A percentile compares a stretch with the other conserved stretches of the same genome.
phyloP scores from a whole-genome alignment of 2,797 vertebrate species.

The Tenualosa thibaudeaui region DNA sequence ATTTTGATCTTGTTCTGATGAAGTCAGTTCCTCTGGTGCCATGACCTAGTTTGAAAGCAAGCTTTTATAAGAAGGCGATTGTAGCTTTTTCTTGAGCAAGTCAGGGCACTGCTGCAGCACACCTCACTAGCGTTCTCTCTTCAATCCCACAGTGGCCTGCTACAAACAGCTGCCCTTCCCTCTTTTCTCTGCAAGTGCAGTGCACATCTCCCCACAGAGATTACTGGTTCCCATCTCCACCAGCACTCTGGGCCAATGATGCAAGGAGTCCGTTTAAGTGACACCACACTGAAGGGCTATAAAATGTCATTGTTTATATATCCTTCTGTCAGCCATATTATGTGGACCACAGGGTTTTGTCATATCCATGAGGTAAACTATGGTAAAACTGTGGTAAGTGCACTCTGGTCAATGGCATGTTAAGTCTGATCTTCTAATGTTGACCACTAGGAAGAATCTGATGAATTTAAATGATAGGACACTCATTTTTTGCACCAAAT shows the following conservation, averaged over 20 bases:
- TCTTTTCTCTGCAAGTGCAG: background rate
- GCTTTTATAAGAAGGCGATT: conserved; percentile 6
- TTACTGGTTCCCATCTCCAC: background rate
- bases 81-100: conserved; percentile 1
- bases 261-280: background rate
- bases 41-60: conserved; percentile 21
- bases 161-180: background rate
- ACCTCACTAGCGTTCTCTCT: background rate
- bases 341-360: background rate
- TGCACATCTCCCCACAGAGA: background rate
- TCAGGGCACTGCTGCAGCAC: background rate
- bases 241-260: background rate
- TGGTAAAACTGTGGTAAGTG: background rate
- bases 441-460: background rate
- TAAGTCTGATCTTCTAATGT: background rate
- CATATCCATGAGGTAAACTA: background rate
- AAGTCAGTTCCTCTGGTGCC: conserved; percentile 1
- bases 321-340: background rate
- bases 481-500: background rate
- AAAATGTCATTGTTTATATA: background rate
- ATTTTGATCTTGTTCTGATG: background rate
- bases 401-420: background rate
- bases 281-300: background rate
- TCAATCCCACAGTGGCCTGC: background rate
- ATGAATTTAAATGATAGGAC: background rate